A percentile compares a stretch with the other conserved stretches of the same genome.
These are phyloP conservation scores for Heliothis subflexa DNA, from an alignment of 1,140 invertebrate species.

Conservation along the genomic window DNA sequence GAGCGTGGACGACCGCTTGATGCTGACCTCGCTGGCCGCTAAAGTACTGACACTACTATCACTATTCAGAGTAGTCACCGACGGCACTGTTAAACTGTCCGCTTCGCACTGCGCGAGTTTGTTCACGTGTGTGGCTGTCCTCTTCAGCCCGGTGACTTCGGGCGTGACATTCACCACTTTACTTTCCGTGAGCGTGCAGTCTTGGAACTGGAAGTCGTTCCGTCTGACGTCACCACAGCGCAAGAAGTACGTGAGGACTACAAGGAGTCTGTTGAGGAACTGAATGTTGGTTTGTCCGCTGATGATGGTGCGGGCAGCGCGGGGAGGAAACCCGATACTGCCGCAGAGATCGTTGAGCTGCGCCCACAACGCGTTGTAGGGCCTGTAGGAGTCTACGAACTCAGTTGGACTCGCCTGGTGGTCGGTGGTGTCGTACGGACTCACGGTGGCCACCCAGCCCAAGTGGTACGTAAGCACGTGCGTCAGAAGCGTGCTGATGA, in stretches of 20 bases:
- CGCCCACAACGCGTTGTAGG: slow-evolving; percentile 94
- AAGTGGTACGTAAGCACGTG: slow-evolving; percentile 95
- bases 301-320: slow-evolving; percentile 92
- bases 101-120: slow-evolving; percentile 51
- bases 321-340: slow-evolving; percentile 91
- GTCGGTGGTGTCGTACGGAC: slow-evolving; percentile 78
- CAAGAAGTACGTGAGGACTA: slow-evolving; percentile 94
- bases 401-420: slow-evolving; percentile 52
- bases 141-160: slow-evolving; percentile 49
- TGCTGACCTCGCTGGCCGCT: slow-evolving; percentile 64
- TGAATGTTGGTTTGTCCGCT: slow-evolving; percentile 89
- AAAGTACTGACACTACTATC: slow-evolving; percentile 71
- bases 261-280: slow-evolving; percentile 89
- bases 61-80: slow-evolving; percentile 68
- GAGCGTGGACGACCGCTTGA: slow-evolving; percentile 73
- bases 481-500: slow-evolving; percentile 95
- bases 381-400: slow-evolving; percentile 56
- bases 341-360: slow-evolving; percentile 95
- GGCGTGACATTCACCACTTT: slow-evolving; percentile 64
- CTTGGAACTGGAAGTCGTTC: slow-evolving; percentile 69
- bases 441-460: slow-evolving; percentile 95
- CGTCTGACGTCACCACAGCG: slow-evolving; percentile 90
- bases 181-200: slow-evolving; percentile 61
- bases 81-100: slow-evolving; percentile 64
- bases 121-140: slow-evolving; percentile 53